A percentile compares a stretch with the other conserved stretches of the same genome.
Evolutionary conservation across 2,113 vertebrate genomes (phyloP).

Genomic region (Stegostoma tigrinum): DNA sequence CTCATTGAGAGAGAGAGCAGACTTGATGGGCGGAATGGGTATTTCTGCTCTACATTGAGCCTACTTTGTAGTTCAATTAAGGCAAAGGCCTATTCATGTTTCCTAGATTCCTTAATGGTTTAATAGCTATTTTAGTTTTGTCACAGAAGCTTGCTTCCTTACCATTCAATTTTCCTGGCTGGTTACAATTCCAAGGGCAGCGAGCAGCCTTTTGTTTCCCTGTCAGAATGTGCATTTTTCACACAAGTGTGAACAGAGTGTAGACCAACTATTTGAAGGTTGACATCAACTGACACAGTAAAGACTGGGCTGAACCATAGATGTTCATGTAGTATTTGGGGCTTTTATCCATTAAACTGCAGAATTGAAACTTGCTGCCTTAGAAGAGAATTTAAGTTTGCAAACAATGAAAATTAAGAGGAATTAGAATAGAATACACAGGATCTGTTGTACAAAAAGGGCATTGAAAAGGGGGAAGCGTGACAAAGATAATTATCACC

Average conservation of each 20-base stretch:
- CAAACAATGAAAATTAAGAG: neutral
- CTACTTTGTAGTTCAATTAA: too few species aligned
- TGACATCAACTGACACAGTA: neutral
- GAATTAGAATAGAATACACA: neutral
- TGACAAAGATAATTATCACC: neutral
- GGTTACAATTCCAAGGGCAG: neutral
- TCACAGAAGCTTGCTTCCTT: neutral
- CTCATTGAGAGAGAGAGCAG: neutral
- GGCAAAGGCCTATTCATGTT: neutral
- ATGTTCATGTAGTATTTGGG: neutral
- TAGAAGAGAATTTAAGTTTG: neutral
- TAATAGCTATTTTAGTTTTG: neutral
- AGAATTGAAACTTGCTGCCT: neutral
- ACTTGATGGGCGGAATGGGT: neutral
- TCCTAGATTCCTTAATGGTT: neutral
- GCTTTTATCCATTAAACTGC: neutral
- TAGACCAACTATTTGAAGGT: neutral
- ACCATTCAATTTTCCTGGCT: neutral
- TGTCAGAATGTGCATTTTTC: neutral
- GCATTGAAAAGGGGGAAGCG: neutral
- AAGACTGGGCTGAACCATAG: neutral
- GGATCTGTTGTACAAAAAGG: neutral
- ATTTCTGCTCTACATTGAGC: too few species aligned
- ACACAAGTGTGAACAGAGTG: neutral
- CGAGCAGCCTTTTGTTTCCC: neutral